Conservation (phyloP, 2,888 invertebrate species). For the Parelbella ahira region DNA sequence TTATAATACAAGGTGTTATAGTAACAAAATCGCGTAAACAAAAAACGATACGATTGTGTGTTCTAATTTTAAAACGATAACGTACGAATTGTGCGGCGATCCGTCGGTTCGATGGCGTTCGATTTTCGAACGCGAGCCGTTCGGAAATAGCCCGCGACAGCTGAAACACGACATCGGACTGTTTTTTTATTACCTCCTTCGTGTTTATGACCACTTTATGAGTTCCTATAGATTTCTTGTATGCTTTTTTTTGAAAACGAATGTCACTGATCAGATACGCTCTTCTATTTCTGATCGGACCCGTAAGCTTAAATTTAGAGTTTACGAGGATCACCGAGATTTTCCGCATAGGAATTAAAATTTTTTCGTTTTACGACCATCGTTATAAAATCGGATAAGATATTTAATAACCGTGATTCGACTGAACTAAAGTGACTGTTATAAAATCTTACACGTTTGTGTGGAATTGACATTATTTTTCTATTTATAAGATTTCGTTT, state of each 20-base stretch:
- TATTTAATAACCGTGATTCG: conserved; percentile 19
- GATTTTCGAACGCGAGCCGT: conserved; percentile 72
- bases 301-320: conserved; percentile 52
- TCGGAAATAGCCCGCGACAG: conserved; percentile 78
- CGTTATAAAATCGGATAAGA: conserved; percentile 27
- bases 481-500: conserved; percentile 16
- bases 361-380: conserved; percentile 35
- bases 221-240: conserved; percentile 72
- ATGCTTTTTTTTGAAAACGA: conserved; percentile 60
- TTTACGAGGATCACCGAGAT: conserved; percentile 37
- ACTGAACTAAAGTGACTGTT: conserved; percentile 9
- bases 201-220: conserved; percentile 79
- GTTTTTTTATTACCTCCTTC: conserved; percentile 76
- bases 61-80: conserved; percentile 32
- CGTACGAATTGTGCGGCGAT: conserved; percentile 7
- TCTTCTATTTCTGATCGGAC: conserved; percentile 56
- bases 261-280: conserved; percentile 69
- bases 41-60: conserved; percentile 4
- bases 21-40: conserved; percentile 15
- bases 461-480: conserved; percentile 1
- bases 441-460: conserved; percentile 7
- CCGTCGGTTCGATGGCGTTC: conserved; percentile 69
- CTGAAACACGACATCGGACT: conserved; percentile 72
- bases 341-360: conserved; percentile 41
- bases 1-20: conserved; percentile 3